phyloP scores from a whole-genome alignment of 2,888 invertebrate genomes.

The Drosophila recens region DNA sequence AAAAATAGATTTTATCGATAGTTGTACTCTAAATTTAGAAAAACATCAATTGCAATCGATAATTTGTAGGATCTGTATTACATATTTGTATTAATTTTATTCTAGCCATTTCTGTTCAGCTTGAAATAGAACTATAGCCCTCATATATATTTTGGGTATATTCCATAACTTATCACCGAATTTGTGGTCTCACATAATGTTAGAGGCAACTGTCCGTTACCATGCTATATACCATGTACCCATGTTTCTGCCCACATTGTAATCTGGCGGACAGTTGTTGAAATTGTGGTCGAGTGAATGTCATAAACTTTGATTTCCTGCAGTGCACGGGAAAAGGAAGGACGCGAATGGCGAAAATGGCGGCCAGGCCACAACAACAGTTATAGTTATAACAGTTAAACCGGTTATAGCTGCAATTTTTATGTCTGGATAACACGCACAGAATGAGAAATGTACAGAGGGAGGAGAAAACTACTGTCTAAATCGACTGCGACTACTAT shows the following conservation, averaged over 20 bases:
- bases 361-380: constrained; percentile 47
- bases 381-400: constrained; percentile 53
- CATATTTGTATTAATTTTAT: neutral
- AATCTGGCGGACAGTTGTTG: constrained; percentile 36
- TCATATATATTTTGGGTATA: neutral
- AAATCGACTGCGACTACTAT: constrained; percentile 72
- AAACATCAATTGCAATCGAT: neutral
- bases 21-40: neutral
- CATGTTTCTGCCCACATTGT: constrained; percentile 5
- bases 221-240: constrained; percentile 4
- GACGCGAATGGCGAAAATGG: constrained; percentile 60
- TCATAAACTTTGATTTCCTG: constrained; percentile 77
- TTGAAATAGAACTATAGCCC: neutral
- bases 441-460: neutral
- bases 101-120: neutral
- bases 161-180: neutral
- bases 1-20: too few species aligned
- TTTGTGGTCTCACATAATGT: too few species aligned
- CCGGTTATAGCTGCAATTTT: constrained; percentile 63
- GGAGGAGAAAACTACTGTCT: constrained; percentile 44
- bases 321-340: constrained; percentile 35
- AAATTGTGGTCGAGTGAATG: constrained; percentile 69
- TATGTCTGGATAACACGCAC: constrained; percentile 74
- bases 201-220: constrained; percentile 13
- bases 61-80: neutral